Evolutionary conservation across 1,140 invertebrate species (phyloP).

Genomic region (Aporrectodea caliginosa): DNA sequence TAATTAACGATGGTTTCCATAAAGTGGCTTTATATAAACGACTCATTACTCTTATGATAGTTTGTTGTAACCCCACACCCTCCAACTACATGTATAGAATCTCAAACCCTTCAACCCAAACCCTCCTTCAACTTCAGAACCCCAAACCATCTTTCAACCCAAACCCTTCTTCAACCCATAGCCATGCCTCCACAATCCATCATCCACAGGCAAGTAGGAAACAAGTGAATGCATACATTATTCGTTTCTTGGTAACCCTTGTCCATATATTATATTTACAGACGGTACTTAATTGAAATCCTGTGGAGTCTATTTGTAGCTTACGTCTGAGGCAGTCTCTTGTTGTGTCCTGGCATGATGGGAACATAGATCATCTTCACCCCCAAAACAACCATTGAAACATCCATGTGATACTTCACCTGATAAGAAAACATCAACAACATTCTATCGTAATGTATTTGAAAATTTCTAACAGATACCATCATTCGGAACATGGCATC

Average conservation of each 20-base stretch:
- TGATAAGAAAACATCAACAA: constrained; percentile 35
- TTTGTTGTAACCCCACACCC: too few species aligned
- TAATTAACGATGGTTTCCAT: too few species aligned
- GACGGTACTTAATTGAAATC: background rate
- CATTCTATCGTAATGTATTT: background rate
- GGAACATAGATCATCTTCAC: constrained; percentile 54
- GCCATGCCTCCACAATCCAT: background rate
- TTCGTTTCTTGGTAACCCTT: background rate
- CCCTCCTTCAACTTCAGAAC: too few species aligned
- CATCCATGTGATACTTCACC: constrained; percentile 45
- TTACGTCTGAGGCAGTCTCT: constrained; percentile 50
- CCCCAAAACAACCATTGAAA: constrained; percentile 48
- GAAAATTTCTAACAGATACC: background rate
- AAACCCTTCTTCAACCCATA: background rate
- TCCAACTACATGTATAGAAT: too few species aligned
- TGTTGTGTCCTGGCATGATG: constrained; percentile 51
- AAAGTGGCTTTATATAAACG: too few species aligned
- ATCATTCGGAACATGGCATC: background rate
- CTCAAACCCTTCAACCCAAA: too few species aligned
- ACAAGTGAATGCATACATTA: background rate
- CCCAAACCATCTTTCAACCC: too few species aligned
- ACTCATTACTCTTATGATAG: too few species aligned
- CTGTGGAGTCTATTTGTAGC: constrained; percentile 50
- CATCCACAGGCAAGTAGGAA: background rate
- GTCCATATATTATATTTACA: background rate